Conservation (phyloP, 2,888 invertebrate species). For the Metallyticus violacea region DNA sequence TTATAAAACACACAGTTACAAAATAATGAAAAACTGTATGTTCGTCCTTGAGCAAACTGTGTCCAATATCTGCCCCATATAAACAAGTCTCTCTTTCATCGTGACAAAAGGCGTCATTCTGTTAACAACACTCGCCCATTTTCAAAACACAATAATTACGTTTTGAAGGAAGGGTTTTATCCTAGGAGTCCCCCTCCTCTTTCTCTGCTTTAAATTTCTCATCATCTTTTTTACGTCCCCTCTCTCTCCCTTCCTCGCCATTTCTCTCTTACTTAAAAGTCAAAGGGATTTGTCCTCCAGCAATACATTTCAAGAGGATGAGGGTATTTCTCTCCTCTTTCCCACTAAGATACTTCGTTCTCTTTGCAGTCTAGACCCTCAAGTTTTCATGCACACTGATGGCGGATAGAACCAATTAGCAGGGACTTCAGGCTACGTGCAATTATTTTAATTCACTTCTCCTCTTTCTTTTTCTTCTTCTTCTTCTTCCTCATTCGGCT, state of each 20-base stretch:
- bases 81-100: neutral
- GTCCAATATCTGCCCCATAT: neutral
- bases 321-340: neutral
- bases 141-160: neutral
- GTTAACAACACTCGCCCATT: neutral
- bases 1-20: no score
- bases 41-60: no score
- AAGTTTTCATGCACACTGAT: neutral
- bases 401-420: neutral
- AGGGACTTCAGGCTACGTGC: neutral
- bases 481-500: neutral
- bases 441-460: neutral
- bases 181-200: no score
- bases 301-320: neutral
- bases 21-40: no score
- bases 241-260: neutral
- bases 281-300: neutral
- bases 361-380: neutral
- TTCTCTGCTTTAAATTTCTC: neutral
- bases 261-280: neutral
- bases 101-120: neutral
- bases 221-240: neutral
- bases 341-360: neutral
- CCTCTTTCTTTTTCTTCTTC: neutral
- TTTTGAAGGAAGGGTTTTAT: neutral